phyloP scores from a whole-genome alignment of 2,113 vertebrate species.

The Myrmophylax atrothorax region DNA sequence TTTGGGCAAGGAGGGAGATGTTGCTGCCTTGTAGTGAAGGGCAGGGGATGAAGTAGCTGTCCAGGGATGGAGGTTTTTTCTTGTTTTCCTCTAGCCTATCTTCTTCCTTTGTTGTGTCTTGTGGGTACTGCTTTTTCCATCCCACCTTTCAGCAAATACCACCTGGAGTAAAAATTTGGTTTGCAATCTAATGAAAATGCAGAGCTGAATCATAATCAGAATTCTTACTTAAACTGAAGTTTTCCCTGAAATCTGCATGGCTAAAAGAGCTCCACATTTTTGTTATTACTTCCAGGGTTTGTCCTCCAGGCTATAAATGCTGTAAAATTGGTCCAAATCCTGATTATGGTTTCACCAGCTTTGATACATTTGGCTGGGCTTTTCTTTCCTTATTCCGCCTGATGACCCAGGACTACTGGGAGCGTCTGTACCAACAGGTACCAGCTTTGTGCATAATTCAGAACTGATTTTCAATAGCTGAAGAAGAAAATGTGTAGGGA shows the following conservation, averaged over 20 bases:
- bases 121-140: background rate
- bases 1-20: background rate
- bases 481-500: background rate
- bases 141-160: background rate
- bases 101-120: background rate
- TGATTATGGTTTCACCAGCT: slow-evolving; percentile 92
- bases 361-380: slow-evolving; percentile 93
- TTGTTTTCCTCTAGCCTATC: background rate
- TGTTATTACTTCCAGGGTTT: slow-evolving; percentile 73
- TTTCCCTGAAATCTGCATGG: background rate
- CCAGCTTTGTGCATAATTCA: background rate
- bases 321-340: slow-evolving; percentile 84
- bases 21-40: background rate
- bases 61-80: background rate
- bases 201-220: background rate
- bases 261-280: background rate
- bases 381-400: slow-evolving; percentile 93
- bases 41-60: background rate
- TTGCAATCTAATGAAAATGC: background rate
- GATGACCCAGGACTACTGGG: slow-evolving; percentile 97
- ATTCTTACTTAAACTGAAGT: background rate
- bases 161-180: background rate
- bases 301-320: slow-evolving; percentile 83
- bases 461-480: background rate
- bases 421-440: slow-evolving; percentile 97